phyloP scores from a whole-genome alignment of 2,113 vertebrate species.

The Opisthocomus hoazin region DNA sequence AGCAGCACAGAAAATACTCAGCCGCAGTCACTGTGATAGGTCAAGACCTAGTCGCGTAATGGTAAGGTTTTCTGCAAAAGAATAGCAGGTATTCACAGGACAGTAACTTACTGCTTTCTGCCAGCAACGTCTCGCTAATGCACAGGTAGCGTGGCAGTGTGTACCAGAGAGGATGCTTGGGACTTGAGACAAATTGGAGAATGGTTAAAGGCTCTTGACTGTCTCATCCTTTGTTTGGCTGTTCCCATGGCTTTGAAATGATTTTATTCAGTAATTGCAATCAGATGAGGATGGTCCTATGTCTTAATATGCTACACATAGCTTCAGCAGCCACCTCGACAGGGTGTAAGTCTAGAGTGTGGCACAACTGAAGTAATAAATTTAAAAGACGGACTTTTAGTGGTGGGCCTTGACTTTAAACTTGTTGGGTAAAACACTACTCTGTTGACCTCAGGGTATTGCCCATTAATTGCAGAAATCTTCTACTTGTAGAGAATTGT shows the following conservation, averaged over 20 bases:
- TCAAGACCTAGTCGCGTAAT: not conserved
- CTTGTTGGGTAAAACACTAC: not conserved
- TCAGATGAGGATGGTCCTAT: not conserved
- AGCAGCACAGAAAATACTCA: not conserved
- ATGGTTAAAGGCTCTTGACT: not conserved
- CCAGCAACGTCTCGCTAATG: not conserved
- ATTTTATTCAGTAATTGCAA: not conserved
- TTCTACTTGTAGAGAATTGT: not conserved
- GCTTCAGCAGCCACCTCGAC: not conserved
- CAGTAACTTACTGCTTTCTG: not conserved
- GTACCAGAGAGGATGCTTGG: not conserved
- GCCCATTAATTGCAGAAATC: not conserved
- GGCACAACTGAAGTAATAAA: not conserved
- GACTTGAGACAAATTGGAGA: not conserved
- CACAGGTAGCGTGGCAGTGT: accelerated
- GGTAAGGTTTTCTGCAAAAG: not conserved
- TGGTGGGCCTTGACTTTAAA: not conserved
- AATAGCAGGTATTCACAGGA: not conserved
- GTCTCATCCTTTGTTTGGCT: not conserved
- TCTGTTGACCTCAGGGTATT: not conserved
- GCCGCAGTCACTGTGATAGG: not conserved
- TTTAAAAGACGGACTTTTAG: not conserved
- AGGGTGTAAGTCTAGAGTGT: not conserved
- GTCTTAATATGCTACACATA: not conserved
- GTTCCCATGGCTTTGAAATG: not conserved